These are phyloP conservation scores for Eupithecia exiguata DNA, from an alignment of 2,888 invertebrate genomes.

Conservation along the genomic window DNA sequence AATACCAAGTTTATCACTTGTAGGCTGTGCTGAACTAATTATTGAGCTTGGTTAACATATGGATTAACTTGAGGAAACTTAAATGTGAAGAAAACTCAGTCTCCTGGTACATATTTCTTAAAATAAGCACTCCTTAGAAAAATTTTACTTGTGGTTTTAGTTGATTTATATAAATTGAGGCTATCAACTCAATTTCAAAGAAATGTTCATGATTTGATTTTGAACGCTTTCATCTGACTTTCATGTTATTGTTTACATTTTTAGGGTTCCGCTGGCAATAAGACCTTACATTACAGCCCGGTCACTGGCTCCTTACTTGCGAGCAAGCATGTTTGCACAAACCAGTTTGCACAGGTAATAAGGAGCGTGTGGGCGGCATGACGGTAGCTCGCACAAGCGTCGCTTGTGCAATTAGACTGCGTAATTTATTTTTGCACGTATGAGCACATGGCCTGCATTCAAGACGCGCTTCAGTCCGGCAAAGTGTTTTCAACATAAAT, in stretches of 20 bases:
- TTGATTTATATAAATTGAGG: neutral
- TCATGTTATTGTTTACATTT: neutral
- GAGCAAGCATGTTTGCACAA: too few species aligned
- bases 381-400: too few species aligned
- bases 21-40: neutral
- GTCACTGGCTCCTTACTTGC: too few species aligned
- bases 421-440: too few species aligned
- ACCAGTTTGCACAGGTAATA: too few species aligned
- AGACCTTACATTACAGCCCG: too few species aligned
- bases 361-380: too few species aligned
- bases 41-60: neutral
- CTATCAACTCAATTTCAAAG: neutral
- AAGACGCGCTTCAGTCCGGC: too few species aligned
- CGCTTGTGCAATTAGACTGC: too few species aligned
- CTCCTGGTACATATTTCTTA: neutral
- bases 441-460: too few species aligned
- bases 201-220: neutral
- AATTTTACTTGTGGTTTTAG: neutral
- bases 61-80: neutral
- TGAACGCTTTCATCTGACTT: neutral
- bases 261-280: neutral
- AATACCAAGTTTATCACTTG: neutral
- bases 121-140: neutral
- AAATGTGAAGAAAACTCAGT: neutral
- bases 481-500: too few species aligned